A percentile compares a stretch with the other conserved stretches of the same genome.
These are phyloP conservation scores for Lochmaea crataegi DNA, from an alignment of 2,888 invertebrate species.

Conservation along the genomic window DNA sequence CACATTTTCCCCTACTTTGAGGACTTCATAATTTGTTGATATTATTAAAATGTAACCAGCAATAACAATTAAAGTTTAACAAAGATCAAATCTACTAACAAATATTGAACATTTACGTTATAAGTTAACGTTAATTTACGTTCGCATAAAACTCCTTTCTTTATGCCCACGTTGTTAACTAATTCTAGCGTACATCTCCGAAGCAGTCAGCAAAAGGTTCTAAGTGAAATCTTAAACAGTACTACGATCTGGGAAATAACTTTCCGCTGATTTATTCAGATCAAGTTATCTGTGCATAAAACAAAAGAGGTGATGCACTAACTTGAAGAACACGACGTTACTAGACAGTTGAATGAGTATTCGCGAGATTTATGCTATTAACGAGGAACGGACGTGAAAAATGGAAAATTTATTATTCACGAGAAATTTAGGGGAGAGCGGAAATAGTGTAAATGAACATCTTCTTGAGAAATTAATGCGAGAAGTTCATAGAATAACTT, in stretches of 20 bases:
- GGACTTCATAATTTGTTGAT: too few relatives aligned
- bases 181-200: conserved; percentile 15
- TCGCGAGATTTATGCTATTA: conserved; percentile 44
- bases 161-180: conserved; percentile 16
- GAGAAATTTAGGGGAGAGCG: conserved; percentile 7
- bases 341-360: conserved; percentile 48
- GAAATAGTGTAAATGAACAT: not conserved
- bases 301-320: conserved; percentile 50
- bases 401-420: conserved; percentile 37
- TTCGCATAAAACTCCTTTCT: not conserved
- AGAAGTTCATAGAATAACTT: not conserved
- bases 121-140: not conserved
- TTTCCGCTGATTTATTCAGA: conserved; percentile 45
- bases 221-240: conserved; percentile 32
- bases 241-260: conserved; percentile 41
- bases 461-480: not conserved
- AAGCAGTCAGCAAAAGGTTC: conserved; percentile 17
- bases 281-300: conserved; percentile 48
- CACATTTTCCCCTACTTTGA: too few relatives aligned
- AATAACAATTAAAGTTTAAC: not conserved
- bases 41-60: too few relatives aligned
- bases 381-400: conserved; percentile 39
- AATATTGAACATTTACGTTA: not conserved
- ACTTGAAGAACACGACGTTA: conserved; percentile 47
- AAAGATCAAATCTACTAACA: not conserved